Evolutionary conservation across 2,797 vertebrate genomes (phyloP), one percentile per base, ranked within the genome.

Genomic region (Gymnothorax javanicus): DNA sequence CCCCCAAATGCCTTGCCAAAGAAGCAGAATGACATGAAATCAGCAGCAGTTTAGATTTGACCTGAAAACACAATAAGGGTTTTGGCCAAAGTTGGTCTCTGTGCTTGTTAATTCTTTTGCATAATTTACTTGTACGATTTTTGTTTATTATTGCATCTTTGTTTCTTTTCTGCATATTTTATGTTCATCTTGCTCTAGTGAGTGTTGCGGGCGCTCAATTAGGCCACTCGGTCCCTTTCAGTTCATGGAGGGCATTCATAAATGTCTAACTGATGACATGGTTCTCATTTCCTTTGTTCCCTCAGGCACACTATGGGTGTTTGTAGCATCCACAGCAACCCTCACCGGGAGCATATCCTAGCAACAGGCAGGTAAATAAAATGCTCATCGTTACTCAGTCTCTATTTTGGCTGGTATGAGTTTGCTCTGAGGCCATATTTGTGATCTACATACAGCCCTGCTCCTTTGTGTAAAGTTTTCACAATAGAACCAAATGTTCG

Each of bases 271-370:
- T 11, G 57, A 59, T 15, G 15, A 27, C 60, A 17, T 15, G 25
- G 3, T 64, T 33, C 59, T 59, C 52, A 20, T 27, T 59, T 83
- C 23, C 33, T 20, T 7, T 50, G 33, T 54, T 91, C 23, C 84
- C 75, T 2, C 91, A 99, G 98, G 89, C 98, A 99, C 90, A 95
- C 97, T 0, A 98, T 98, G 98, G 98, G 98, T 0, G 98, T 99
- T 59, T 99, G 98, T 93, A 99, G 98, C 88, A 97, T 99, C 88
- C 98, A 98, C 89, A 97, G 97, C 92, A 97, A 89, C 91, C 97
- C 97, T 0, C 97, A 98, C 79, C 89, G 90, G 7, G 97, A 99
- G 88, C 95, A 97, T 71, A 81, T 98, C 27, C 88, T 99, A 89
- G 98, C 98, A 27, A 98, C 98, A 0, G 98, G 98, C 89, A 99